Evolutionary conservation across 1,140 invertebrate genomes (phyloP), one percentile per base, ranked within the genome.

Genomic region (Harlomillsia oculata): DNA sequence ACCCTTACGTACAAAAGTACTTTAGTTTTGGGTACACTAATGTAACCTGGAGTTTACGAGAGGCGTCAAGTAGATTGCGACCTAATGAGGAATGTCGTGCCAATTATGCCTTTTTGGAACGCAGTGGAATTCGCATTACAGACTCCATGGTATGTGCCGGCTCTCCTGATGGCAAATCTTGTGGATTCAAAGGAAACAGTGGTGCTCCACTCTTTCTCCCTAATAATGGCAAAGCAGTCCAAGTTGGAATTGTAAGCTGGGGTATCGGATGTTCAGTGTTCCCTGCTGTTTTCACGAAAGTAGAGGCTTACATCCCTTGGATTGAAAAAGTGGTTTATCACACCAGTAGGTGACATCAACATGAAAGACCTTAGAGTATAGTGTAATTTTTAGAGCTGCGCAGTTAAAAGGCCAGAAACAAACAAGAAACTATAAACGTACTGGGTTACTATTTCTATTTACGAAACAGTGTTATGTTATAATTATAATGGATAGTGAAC

Each of bases 21-120:
- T 50, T 52, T 23, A 57, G 54, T 41, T 49, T 62, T 40, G 59
- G 59, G 1, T 62, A 55, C 21, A 56, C 51, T n/a, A 58, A 58
- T 32, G 40, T 58, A 32, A 55, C 49, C 4, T 52, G 43, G 59
- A 53, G 36, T 32, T 49, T 52, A 25, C 41, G 37, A 18, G 20
- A 57, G 21, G 23, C 54, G n/a, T 3, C 23, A 5, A 48, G 50
- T 23, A 40, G 40, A 36, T 36, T 56, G 1, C 20, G 28, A 40
- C 32, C 49, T n/a, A 36, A 44, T 16, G 14, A 23, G 6, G 44
- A 62, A 23, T 62, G 59, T 29, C 18, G 43, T 20, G 21, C 44
- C 4, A 56, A 53, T 51, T 54, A 52, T 20, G 41, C 21, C 32
- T 48, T 62, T 29, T 26, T 62, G 16, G 49, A 56, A 39, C 40